Conservation (phyloP, 2,888 invertebrate genomes). For the Perizoma flavofasciatum region DNA sequence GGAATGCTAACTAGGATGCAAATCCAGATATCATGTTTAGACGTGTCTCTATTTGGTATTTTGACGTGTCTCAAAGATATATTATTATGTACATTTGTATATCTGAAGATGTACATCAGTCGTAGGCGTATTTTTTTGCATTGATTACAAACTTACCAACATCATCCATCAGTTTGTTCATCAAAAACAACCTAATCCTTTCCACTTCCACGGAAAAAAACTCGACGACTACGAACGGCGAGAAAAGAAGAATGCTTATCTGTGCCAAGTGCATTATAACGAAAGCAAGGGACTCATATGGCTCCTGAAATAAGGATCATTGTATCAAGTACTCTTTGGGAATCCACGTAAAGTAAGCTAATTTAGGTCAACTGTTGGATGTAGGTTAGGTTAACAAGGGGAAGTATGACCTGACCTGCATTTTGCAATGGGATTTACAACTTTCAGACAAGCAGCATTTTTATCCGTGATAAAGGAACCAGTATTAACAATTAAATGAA, state of each 20-base stretch:
- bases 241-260: conserved; percentile 62
- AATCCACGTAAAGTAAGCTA: not conserved
- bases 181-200: conserved; percentile 56
- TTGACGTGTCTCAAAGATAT: no score
- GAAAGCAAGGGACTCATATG: conserved; percentile 51
- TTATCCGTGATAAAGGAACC: no score
- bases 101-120: no score
- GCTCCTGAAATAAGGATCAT: conserved; percentile 51
- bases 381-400: conserved; percentile 2
- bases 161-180: conserved; percentile 60
- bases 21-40: no score
- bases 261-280: conserved; percentile 60
- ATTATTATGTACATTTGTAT: no score
- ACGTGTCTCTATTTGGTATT: no score
- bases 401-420: conserved; percentile 7
- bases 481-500: no score
- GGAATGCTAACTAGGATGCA: no score
- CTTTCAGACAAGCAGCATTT: no score
- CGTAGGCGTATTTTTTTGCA: no score
- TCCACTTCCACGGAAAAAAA: conserved; percentile 64
- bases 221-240: conserved; percentile 66
- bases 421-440: not conserved
- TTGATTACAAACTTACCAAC: conserved; percentile 45
- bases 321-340: conserved; percentile 3
- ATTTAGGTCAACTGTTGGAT: conserved; percentile 14